Conservation (phyloP, 2,888 invertebrate species). For the Eubasilissa splendida region DNA sequence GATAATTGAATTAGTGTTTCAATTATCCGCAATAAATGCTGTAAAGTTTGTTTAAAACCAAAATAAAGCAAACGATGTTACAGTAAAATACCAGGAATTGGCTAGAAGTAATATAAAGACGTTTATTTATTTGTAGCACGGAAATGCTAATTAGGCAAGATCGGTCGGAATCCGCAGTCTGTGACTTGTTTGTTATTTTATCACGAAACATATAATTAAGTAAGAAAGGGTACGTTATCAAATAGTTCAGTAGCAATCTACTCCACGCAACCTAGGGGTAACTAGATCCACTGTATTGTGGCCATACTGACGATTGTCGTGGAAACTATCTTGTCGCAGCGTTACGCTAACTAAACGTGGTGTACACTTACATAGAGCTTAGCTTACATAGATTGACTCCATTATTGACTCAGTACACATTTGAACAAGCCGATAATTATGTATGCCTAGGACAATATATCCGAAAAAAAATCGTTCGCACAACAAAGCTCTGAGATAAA, state of each 20-base stretch:
- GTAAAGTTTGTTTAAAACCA: not conserved
- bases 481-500: no score
- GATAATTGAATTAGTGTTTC: no score
- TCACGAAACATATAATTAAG: constrained; percentile 29
- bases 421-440: no score
- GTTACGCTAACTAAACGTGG: not conserved
- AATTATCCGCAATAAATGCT: not conserved
- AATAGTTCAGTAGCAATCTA: not conserved
- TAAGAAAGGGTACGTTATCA: not conserved
- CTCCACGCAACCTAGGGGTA: not conserved
- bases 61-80: not conserved
- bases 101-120: not conserved
- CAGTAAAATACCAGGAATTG: no score
- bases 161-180: constrained; percentile 5
- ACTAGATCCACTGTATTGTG: not conserved
- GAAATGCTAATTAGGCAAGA: constrained; percentile 18
- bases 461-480: no score
- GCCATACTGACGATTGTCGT: not conserved
- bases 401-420: no score
- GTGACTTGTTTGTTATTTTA: constrained; percentile 7
- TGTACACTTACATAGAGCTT: not conserved
- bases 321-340: not conserved
- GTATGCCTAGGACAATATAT: no score
- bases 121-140: constrained; percentile 26
- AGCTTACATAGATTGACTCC: not conserved